Base-by-base conservation (phyloP, 2,888 invertebrate species). In the Eumacrocentrus americanus region DNA sequence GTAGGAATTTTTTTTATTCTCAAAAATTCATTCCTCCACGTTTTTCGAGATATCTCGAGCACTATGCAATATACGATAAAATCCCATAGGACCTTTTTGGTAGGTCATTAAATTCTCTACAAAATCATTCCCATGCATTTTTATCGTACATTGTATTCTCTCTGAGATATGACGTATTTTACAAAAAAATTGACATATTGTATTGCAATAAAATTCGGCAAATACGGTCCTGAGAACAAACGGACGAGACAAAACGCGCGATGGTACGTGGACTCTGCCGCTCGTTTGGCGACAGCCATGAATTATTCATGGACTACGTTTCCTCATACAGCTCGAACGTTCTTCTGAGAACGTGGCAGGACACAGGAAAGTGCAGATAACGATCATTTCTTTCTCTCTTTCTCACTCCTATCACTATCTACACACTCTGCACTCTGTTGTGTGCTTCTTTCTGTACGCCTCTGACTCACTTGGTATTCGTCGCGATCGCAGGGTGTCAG, bases 331-430 rank as follows among this genome's bases (percentile, higher is more conserved):
- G 70, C 71, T 72, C 69, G 74, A 72, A 73, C 71, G 71, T 70
- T 77, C 76, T 80, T 79, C 79, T 78, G 72, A 76, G 78, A 79
- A 80, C 75, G 73, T 77, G 72, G 78, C 78, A 78, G 78, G 77
- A 78, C 78, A 77, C 78, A 78, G 78, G 78, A 78, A 78, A 77
- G 78, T 72, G 65, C 62, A 63, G 78, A 78, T 78, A 78, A 77
- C 71, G 72, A 78, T 78, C 76, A 38, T 35, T 38, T 48, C 48
- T 40, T 60, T 42, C 53, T n/a, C 44, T 59, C 46, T 38, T 57
- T 37, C 54, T 60, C 59, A 51, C 60, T 59, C 56, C 53, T 18
- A 50, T 47, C 51, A 56, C 20, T 48, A 44, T 34, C n/a, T 53
- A 11, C 1, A 25, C 25, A 52, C 37, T 25, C 9, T 37, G 35